A percentile compares a stretch with the other conserved stretches of the same genome.
These are phyloP conservation scores for Drosophila ambigua DNA, from an alignment of 1,140 invertebrate genomes.

Conservation along the genomic window DNA sequence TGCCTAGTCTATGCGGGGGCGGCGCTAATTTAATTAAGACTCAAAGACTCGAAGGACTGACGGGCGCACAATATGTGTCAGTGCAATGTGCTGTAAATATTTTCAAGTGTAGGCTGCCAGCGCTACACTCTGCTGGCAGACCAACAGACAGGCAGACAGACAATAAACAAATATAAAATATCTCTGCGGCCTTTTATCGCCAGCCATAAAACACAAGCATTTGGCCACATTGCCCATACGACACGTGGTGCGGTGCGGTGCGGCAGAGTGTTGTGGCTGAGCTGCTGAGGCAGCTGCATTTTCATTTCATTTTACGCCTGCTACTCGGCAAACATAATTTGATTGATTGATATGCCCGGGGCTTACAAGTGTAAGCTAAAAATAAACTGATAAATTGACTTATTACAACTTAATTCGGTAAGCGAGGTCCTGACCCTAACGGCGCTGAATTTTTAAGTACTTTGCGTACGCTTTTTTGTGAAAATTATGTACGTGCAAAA, in stretches of 20 bases:
- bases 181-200: conserved; percentile 56
- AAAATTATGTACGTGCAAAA: conserved; percentile 23
- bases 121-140: background rate
- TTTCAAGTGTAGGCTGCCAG: conserved; percentile 42
- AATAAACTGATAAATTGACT: conserved; percentile 71
- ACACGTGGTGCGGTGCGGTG: conserved; percentile 15
- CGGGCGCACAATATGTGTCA: conserved; percentile 67
- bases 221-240: conserved; percentile 58
- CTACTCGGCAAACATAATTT: conserved; percentile 41
- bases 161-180: conserved; percentile 53
- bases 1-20: conserved; percentile 12
- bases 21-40: conserved; percentile 78
- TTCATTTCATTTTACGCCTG: conserved; percentile 47
- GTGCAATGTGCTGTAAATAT: conserved; percentile 70
- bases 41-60: conserved; percentile 51
- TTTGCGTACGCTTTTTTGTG: conserved; percentile 15
- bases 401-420: conserved; percentile 59
- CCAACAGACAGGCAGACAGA: background rate
- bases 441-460: conserved; percentile 22
- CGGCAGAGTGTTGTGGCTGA: no score
- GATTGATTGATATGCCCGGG: conserved; percentile 22
- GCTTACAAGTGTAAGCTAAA: conserved; percentile 63
- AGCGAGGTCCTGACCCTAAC: background rate
- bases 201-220: conserved; percentile 46
- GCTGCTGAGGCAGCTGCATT: conserved; percentile 26